phyloP scores from a whole-genome alignment of 1,140 invertebrate species.

The Papilio aristodemus region DNA sequence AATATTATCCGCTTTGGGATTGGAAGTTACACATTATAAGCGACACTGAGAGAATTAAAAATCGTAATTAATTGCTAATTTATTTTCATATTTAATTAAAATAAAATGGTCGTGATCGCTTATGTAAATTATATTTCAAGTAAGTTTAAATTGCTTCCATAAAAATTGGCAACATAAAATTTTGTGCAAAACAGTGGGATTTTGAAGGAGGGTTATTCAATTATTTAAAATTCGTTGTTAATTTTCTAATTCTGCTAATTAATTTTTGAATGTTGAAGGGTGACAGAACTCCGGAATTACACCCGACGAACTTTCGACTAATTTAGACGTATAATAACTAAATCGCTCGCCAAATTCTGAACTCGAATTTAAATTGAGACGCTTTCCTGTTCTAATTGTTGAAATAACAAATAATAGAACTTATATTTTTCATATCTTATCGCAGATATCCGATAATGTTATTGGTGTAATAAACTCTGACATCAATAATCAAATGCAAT shows the following conservation, averaged over 20 bases:
- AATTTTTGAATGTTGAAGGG: constrained; percentile 62
- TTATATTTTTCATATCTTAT: no score
- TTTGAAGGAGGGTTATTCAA: constrained; percentile 22
- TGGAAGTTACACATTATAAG: no score
- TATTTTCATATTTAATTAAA: background rate
- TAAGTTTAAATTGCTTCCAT: background rate
- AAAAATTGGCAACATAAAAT: constrained; percentile 2
- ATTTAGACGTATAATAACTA: constrained; percentile 60
- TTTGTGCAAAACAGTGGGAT: background rate
- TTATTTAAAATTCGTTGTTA: constrained; percentile 59
- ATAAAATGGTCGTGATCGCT: background rate
- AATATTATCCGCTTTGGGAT: no score
- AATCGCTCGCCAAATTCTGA: constrained; percentile 49
- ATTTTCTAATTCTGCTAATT: constrained; percentile 62
- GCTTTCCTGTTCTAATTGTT: constrained; percentile 18
- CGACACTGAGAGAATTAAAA: no score
- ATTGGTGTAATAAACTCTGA: no score
- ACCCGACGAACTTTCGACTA: constrained; percentile 43
- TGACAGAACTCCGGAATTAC: constrained; percentile 45
- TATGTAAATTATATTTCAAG: background rate
- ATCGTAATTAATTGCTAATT: background rate
- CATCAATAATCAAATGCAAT: no score
- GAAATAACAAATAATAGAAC: no score
- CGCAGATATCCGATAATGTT: no score
- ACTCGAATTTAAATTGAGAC: constrained; percentile 28